A percentile compares a stretch with the other conserved stretches of the same genome.
Evolutionary conservation across 2,797 vertebrate species (phyloP).

Genomic region (Hozukius guyotensis): DNA sequence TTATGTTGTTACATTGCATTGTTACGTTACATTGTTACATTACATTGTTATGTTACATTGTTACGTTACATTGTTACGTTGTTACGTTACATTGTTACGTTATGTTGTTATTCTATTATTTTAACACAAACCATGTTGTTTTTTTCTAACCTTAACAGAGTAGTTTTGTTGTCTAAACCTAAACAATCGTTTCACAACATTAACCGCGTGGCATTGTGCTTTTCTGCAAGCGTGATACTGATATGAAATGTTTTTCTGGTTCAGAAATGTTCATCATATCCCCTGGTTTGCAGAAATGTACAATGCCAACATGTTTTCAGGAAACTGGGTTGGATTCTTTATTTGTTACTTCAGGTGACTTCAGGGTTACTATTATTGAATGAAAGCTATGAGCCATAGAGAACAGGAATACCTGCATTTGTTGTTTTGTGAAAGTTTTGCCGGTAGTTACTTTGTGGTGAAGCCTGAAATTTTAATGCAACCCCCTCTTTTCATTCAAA

Average conservation of each 20-base stretch:
- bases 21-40: no score
- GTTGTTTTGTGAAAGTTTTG: not conserved
- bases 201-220: not conserved
- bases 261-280: not conserved
- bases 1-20: no score
- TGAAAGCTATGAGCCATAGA: not conserved
- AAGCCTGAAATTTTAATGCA: not conserved
- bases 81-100: no score
- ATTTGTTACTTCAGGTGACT: not conserved
- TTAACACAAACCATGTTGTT: no score
- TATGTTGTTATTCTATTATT: no score
- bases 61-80: no score
- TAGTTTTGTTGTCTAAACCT: no score
- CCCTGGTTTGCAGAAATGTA: not conserved
- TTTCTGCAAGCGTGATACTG: not conserved
- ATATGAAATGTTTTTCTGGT: not conserved
- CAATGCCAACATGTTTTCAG: not conserved
- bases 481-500: not conserved
- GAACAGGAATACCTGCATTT: not conserved
- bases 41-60: no score
- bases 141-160: no score
- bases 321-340: not conserved
- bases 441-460: not conserved
- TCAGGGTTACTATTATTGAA: not conserved
- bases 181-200: not conserved